Evolutionary conservation across 2,113 vertebrate genomes (phyloP), one percentile per base, ranked within the genome.

Genomic region (Malurus cyaneus): DNA sequence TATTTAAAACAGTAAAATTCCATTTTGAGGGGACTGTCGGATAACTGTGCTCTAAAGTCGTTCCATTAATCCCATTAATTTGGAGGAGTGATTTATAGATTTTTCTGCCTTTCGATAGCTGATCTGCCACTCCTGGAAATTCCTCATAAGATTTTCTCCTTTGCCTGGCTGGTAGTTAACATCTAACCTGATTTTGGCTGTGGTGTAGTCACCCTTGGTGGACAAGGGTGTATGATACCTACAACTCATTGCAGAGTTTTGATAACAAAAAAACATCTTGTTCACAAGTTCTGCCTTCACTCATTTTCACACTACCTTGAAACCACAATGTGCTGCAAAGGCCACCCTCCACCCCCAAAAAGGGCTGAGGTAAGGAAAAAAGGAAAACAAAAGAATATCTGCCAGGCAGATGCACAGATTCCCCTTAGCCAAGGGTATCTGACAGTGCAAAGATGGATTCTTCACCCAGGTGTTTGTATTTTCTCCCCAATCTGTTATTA

Each of bases 381-480:
- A 31, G 17, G 8, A 36, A 60, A 42, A 18, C 20, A 23, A 26
- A 19, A 32, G 3, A 14, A 2, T 46, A 14, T 67, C 60, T 94
- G 67, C 67, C n/a, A 78, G 86, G 84, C 52, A 67, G 67, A 54
- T 74, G 52, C 49, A 41, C 8, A 21, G 41, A 46, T 53, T 65
- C 10, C 59, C 39, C 42, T 73, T 24, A 46, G 42, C 71, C 0
- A 3, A 77, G 56, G 46, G 5, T 81, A 59, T 72, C 34, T 87
- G 91, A 34, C 57, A 71, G 65, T 8, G 13, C 18, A 31, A 47
- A 80, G 86, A 84, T 59, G 49, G 61, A 78, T 82, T 25, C 36
- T 78, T 66, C 71, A 57, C n/a, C 62, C 79, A 92, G 53, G 41
- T 93, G 36, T 89, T 94, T 66, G 54, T 88, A 11, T 90, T 95